phyloP scores from a whole-genome alignment of 2,888 invertebrate genomes.

The Drosophila nr. fundita region DNA sequence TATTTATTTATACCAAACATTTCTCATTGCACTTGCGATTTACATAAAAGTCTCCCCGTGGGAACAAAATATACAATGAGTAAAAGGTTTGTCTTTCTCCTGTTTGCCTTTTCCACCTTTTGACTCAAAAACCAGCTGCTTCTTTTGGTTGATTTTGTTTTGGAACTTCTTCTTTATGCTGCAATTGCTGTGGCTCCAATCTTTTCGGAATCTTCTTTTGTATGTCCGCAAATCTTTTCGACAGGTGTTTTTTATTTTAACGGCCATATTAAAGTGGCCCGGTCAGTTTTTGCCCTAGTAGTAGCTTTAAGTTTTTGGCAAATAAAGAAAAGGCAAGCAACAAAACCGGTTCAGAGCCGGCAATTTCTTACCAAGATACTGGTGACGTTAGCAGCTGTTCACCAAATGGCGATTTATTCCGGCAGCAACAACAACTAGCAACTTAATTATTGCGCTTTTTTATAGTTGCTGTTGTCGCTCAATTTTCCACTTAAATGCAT shows the following conservation, averaged over 20 bases:
- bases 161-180: constrained; percentile 7
- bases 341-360: constrained; percentile 46
- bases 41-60: background rate
- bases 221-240: constrained; percentile 43
- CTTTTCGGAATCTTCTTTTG: constrained; percentile 11
- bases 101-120: background rate
- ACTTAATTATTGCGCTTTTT: constrained; percentile 12
- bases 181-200: constrained; percentile 13
- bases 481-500: constrained; percentile 30
- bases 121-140: constrained; percentile 16
- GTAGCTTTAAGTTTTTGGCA: constrained; percentile 36
- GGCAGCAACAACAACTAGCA: constrained; percentile 7
- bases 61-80: background rate
- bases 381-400: constrained; percentile 55
- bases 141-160: constrained; percentile 9
- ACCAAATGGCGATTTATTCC: constrained; percentile 18
- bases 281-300: constrained; percentile 52
- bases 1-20: background rate
- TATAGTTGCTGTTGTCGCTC: constrained; percentile 12
- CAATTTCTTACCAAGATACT: constrained; percentile 29
- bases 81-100: background rate
- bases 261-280: constrained; percentile 35
- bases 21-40: background rate
- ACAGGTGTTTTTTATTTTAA: constrained; percentile 46
- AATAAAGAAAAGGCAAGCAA: constrained; percentile 35